These are phyloP conservation scores for Scomber scombrus DNA, from an alignment of 2,113 vertebrate genomes.

Conservation along the genomic window DNA sequence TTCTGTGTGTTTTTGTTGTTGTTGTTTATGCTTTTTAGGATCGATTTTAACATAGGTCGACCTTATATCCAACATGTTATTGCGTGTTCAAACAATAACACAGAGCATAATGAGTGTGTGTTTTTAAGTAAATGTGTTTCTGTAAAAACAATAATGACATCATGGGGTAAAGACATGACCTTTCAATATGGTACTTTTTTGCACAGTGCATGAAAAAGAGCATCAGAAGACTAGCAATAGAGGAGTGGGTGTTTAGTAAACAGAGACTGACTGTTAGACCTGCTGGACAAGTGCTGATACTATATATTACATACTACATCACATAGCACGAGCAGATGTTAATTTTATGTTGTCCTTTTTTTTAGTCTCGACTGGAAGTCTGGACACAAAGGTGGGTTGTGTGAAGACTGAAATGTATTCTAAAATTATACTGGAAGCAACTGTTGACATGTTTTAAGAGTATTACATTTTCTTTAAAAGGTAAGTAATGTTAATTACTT, in stretches of 20 bases:
- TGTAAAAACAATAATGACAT: constrained; percentile 52
- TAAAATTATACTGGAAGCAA: neutral
- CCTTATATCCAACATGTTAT: constrained; percentile 3
- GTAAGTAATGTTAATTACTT: no score
- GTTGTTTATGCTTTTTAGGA: neutral
- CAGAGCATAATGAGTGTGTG: constrained; percentile 9
- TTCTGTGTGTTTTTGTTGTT: neutral
- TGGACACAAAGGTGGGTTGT: neutral
- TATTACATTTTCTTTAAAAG: neutral
- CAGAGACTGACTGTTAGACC: constrained; percentile 63
- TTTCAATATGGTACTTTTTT: constrained; percentile 38
- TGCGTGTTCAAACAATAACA: constrained; percentile 17
- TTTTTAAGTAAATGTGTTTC: constrained; percentile 45
- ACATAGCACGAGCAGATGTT: constrained; percentile 14
- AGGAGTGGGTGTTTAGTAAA: constrained; percentile 71
- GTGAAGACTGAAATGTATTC: neutral
- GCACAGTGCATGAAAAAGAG: constrained; percentile 40
- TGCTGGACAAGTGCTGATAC: constrained; percentile 60
- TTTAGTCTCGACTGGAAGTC: neutral
- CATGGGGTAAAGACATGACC: constrained; percentile 40
- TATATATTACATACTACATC: constrained; percentile 44
- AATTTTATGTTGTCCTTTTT: constrained; percentile 4
- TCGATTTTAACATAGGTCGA: neutral
- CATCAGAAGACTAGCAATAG: constrained; percentile 41
- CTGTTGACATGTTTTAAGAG: no score